These are phyloP conservation scores for Acronicta leporina DNA, from an alignment of 2,888 invertebrate species.

Conservation along the genomic window DNA sequence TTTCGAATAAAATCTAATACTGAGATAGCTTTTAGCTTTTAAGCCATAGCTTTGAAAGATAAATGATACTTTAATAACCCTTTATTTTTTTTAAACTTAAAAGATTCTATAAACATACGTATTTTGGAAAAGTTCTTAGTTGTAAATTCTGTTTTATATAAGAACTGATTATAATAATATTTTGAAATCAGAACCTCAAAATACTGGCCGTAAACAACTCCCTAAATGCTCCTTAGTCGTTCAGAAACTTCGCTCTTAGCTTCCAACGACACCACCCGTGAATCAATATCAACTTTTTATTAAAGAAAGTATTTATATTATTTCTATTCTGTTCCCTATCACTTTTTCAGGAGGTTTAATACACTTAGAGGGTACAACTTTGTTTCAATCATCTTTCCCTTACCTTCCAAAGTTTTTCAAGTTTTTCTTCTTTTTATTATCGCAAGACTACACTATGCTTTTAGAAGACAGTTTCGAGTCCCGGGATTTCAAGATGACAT, in stretches of 20 bases:
- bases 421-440: constrained; percentile 65
- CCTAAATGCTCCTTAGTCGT: background rate
- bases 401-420: constrained; percentile 68
- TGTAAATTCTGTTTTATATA: background rate
- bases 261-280: constrained; percentile 53
- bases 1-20: background rate
- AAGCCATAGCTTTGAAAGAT: too few relatives aligned
- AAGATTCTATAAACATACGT: too few relatives aligned
- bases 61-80: too few relatives aligned
- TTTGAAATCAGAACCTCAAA: background rate
- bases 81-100: background rate
- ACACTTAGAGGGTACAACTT: constrained; percentile 84
- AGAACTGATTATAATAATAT: background rate
- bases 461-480: constrained; percentile 60
- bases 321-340: constrained; percentile 83
- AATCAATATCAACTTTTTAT: constrained; percentile 84
- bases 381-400: constrained; percentile 85
- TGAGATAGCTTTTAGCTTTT: background rate
- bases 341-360: constrained; percentile 80
- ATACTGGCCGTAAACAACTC: background rate
- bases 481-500: constrained; percentile 39
- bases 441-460: constrained; percentile 66
- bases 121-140: background rate
- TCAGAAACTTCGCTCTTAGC: constrained; percentile 23
- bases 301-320: constrained; percentile 88